These are phyloP conservation scores for Acrobasis suavella DNA, from an alignment of 2,888 invertebrate genomes.

Conservation along the genomic window DNA sequence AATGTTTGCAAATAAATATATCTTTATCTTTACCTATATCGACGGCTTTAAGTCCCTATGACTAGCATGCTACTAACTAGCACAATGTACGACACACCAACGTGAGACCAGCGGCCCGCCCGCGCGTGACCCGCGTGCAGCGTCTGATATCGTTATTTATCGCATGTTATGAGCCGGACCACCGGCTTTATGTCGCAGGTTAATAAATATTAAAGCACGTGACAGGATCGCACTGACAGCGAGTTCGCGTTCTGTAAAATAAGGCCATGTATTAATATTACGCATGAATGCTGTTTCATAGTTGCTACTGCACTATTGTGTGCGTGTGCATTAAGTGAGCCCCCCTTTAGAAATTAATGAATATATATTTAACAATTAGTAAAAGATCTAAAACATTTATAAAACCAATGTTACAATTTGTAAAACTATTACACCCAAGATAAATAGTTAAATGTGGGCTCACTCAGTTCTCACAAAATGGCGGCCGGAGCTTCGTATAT, in stretches of 20 bases:
- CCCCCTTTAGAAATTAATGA: too few species aligned
- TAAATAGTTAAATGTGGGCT: too few species aligned
- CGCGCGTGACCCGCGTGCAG: slow-evolving; percentile 25
- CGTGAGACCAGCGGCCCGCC: neutral
- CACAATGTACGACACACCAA: neutral
- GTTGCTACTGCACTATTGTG: neutral
- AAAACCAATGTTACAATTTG: too few species aligned
- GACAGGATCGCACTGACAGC: slow-evolving; percentile 2
- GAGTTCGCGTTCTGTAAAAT: neutral
- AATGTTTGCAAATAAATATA: too few species aligned
- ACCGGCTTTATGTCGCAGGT: neutral
- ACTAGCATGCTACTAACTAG: neutral
- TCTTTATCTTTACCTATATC: too few species aligned
- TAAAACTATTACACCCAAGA: too few species aligned
- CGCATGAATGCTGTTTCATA: neutral
- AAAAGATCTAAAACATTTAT: too few species aligned
- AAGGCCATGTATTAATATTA: neutral
- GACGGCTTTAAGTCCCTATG: neutral
- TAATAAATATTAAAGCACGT: slow-evolving; percentile 10
- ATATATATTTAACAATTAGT: too few species aligned
- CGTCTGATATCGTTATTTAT: slow-evolving; percentile 18
- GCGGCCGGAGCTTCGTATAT: too few species aligned
- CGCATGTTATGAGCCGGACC: slow-evolving; percentile 8
- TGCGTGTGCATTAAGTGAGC: too few species aligned
- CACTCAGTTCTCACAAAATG: too few species aligned